Base-by-base conservation (phyloP, 2,888 invertebrate species). In the Lamellibrachia columna region DNA sequence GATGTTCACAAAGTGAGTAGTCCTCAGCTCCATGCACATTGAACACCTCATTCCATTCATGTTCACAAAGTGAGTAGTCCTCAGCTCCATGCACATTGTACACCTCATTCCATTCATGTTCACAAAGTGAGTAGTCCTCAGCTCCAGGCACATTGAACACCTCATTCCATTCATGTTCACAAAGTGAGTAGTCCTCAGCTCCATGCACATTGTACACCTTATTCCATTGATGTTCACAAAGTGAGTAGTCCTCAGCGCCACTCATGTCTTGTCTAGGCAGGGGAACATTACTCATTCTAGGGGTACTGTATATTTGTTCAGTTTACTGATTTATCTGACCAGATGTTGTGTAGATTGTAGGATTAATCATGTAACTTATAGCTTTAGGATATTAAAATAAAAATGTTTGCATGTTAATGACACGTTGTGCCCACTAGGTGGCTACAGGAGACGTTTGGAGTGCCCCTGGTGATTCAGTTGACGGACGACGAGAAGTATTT, bases 401-500 rank as follows among this genome's bases (percentile, higher is more conserved):
- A 8, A 58, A 58, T 58, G 7, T 8, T 58, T 58, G 8, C 90
- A 92, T 28, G 7, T 28, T 60, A 8, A 55, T 52, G 22, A 58
- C 91, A 28, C 55, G 2, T 90, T n/a, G 91, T 52, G 3, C 40
- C 91, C 22, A 55, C 52, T 95, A 98, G 98, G 96, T 99, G 99
- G 99, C 97, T 99, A 4, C 99, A 99, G 97, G 99, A 99, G 94
- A 98, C 98, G 0, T 99, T 99, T 96, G 97, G 99, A 96, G 99
- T 99, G 2, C 99, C 99, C 0, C 97, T 99, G 52, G 98, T 99
- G 0, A 98, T 99, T 94, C 99, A 99, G 96, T 96, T 99, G 95
- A 99, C 99, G 0, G 99, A 99, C 95, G 99, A 99, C 96, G 99
- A 99, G 96, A 99, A 99, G 96, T 98, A 98, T 6, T 97, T 99